A percentile compares a stretch with the other conserved stretches of the same genome.
Evolutionary conservation across 2,888 invertebrate genomes (phyloP).

Genomic region (Dorcus parallelipipedus): DNA sequence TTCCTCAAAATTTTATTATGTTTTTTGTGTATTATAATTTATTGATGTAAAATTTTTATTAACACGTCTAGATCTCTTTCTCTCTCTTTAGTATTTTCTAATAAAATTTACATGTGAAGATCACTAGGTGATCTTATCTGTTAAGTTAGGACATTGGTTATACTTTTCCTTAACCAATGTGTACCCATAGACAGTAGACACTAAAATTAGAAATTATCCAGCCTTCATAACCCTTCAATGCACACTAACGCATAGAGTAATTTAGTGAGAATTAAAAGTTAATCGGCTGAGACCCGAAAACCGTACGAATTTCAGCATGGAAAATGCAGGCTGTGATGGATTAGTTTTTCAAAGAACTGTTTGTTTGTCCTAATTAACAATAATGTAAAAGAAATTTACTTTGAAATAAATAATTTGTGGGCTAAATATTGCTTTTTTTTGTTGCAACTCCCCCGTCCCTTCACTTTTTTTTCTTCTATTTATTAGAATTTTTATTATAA

Average conservation of each 20-base stretch:
- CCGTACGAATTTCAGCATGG: conserved; percentile 12
- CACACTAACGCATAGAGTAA: background rate
- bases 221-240: conserved; percentile 2
- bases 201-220: background rate
- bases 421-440: conserved; percentile 22
- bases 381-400: conserved; percentile 22
- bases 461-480: background rate
- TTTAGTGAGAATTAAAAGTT: too few relatives aligned
- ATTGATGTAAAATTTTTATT: too few relatives aligned
- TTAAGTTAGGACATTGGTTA: conserved; percentile 15
- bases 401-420: conserved; percentile 25
- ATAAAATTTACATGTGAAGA: conserved; percentile 5
- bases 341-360: conserved; percentile 19
- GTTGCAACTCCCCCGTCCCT: background rate
- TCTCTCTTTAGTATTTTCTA: too few relatives aligned
- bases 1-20: too few relatives aligned
- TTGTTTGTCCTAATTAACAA: conserved; percentile 1
- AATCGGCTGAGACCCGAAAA: too few relatives aligned
- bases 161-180: conserved; percentile 11
- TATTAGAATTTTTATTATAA: background rate
- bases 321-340: conserved; percentile 32
- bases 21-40: too few relatives aligned
- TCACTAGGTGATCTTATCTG: conserved; percentile 15
- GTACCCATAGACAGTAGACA: background rate
- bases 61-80: too few relatives aligned